Evolutionary conservation across 2,797 vertebrate genomes (phyloP), one percentile per base, ranked within the genome.

Genomic region (Sphenodon punctatus): DNA sequence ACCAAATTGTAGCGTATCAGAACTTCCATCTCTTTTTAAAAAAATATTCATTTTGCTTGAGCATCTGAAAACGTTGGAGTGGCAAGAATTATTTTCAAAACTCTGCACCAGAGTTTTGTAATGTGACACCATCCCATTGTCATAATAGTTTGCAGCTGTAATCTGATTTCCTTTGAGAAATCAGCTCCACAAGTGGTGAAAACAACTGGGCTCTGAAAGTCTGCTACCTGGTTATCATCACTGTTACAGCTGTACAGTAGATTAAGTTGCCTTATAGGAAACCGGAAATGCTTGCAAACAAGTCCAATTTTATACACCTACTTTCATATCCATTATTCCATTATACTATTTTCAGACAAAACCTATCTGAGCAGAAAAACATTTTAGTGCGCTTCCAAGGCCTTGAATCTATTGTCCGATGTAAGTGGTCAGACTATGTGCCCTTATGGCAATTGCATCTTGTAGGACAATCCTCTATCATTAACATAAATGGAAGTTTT

Each of bases 41-140:
- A 63, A 38, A n/a, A 67, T 83, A 69, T 16, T 43, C 67, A 73
- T 27, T 36, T 5, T 11, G 10, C 53, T 42, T 30, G 51, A 83
- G 73, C 83, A 87, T 55, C 13, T 5, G 4, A 82, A 89, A 36
- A 4, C 51, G 65, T 15, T 17, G 53, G 6, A 65, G 23, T 30
- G 49, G 48, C 20, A 19, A 66, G 78, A 82, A 23, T 23, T 61
- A 65, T 19, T 36, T 17, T 22, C 48, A 42, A 78, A 73, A 82
- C 1, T 0, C 2, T 39, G 41, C 46, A 51, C 60, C 10, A 46
- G 15, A n/a, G n/a, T n/a, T n/a, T n/a, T n/a, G n/a, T n/a, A n/a
- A n/a, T n/a, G n/a, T n/a, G n/a, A n/a, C 27, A 25, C 30, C 45
- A 42, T 27, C 8, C 9, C 3, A 4, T 75, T 80, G n/a, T 53